A percentile compares a stretch with the other conserved stretches of the same genome.
These are phyloP conservation scores for Agrypnus murinus DNA, from an alignment of 2,888 invertebrate genomes.

Conservation along the genomic window DNA sequence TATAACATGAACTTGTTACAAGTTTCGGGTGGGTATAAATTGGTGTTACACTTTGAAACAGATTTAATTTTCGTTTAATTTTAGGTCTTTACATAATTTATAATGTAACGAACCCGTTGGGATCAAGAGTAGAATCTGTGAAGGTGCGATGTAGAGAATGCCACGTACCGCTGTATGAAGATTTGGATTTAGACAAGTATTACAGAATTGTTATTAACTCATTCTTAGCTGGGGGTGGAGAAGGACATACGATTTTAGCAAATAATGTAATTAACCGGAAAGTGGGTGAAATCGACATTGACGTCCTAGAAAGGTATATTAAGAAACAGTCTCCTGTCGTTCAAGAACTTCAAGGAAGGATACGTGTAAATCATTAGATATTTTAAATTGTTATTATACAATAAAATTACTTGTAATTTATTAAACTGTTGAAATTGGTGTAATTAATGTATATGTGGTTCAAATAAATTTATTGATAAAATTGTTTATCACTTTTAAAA, in stretches of 20 bases:
- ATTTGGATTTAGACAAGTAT: constrained; percentile 71
- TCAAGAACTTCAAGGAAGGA: constrained; percentile 73
- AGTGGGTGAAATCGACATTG: constrained; percentile 72
- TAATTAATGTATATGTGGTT: no score
- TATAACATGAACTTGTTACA: constrained; percentile 72
- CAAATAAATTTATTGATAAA: no score
- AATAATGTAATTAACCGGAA: constrained; percentile 71
- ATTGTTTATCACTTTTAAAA: no score
- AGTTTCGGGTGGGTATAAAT: constrained; percentile 75
- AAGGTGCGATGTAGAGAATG: constrained; percentile 79
- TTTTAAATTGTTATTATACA: background rate
- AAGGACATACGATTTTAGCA: constrained; percentile 75
- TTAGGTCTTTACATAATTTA: constrained; percentile 77
- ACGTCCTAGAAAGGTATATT: constrained; percentile 73
- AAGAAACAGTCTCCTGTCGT: constrained; percentile 70
- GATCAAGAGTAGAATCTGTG: constrained; percentile 76
- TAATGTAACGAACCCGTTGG: constrained; percentile 76
- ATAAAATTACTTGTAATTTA: no score
- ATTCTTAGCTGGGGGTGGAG: constrained; percentile 80
- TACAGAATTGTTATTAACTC: constrained; percentile 78
- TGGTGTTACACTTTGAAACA: background rate
- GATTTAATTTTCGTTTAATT: background rate
- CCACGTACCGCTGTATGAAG: constrained; percentile 76
- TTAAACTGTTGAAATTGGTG: no score
- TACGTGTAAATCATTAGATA: constrained; percentile 53